These are phyloP conservation scores for Periophthalmus magnuspinnatus DNA, from an alignment of 2,797 vertebrate genomes.

Conservation along the genomic window DNA sequence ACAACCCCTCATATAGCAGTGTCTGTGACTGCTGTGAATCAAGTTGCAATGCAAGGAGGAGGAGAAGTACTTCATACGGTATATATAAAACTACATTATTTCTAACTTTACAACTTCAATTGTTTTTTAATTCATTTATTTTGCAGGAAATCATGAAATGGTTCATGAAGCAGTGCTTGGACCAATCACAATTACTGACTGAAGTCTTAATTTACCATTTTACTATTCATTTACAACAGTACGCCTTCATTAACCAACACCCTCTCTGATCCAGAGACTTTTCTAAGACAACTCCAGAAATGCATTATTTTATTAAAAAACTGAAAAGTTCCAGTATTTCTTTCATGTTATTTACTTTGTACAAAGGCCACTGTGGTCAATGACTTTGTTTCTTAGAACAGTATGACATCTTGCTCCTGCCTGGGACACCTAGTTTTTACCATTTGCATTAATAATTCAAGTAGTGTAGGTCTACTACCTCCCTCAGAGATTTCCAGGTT, in stretches of 20 bases:
- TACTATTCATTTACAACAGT: neutral
- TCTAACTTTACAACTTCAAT: neutral
- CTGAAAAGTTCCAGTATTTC: neutral
- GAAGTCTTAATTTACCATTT: constrained; percentile 4
- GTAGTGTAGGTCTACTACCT: too few relatives aligned
- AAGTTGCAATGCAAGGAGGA: constrained; percentile 60
- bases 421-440: too few relatives aligned
- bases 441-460: too few relatives aligned
- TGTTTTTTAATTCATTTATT: too few relatives aligned
- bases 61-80: constrained; percentile 54
- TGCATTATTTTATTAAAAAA: neutral
- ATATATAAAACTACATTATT: neutral
- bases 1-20: constrained; percentile 53
- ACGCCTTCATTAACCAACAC: neutral
- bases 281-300: neutral
- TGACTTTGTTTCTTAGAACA: neutral
- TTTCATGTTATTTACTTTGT: neutral
- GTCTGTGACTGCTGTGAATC: constrained; percentile 76
- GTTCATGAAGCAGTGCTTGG: constrained; percentile 56
- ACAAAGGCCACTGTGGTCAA: neutral
- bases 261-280: neutral
- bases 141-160: constrained; percentile 36
- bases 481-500: too few relatives aligned
- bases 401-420: too few relatives aligned
- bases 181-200: constrained; percentile 54